These are phyloP conservation scores for Drosophila macrospina DNA, from an alignment of 2,888 invertebrate genomes.

Conservation along the genomic window DNA sequence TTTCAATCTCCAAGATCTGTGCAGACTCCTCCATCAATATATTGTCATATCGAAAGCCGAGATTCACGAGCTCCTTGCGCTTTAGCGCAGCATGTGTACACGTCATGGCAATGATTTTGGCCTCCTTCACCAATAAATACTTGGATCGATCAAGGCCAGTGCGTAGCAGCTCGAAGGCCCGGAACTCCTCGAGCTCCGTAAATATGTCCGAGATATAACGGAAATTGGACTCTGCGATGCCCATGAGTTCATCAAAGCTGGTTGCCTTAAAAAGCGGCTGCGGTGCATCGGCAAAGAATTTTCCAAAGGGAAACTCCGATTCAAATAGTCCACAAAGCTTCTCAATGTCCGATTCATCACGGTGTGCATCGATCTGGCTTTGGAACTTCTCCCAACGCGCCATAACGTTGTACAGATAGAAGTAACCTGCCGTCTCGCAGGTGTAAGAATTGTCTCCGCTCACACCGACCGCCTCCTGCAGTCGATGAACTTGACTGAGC, in stretches of 20 bases:
- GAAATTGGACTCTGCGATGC: slow-evolving; percentile 96
- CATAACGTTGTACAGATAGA: slow-evolving; percentile 95
- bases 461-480: slow-evolving; percentile 94
- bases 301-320: slow-evolving; percentile 96
- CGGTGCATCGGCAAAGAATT: slow-evolving; percentile 97
- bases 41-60: slow-evolving; percentile 98
- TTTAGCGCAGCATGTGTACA: slow-evolving; percentile 99
- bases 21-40: slow-evolving; percentile 99
- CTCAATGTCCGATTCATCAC: slow-evolving; percentile 36
- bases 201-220: slow-evolving; percentile 98
- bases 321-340: slow-evolving; percentile 86
- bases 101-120: slow-evolving; percentile 99
- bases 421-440: slow-evolving; percentile 99
- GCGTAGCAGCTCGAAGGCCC: slow-evolving; percentile 98
- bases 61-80: slow-evolving; percentile 96
- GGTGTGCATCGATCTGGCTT: slow-evolving; percentile 67
- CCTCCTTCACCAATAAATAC: slow-evolving; percentile 98
- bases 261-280: slow-evolving; percentile 95
- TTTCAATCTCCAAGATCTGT: slow-evolving; percentile 99
- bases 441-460: slow-evolving; percentile 97
- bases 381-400: slow-evolving; percentile 97
- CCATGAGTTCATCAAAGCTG: slow-evolving; percentile 92
- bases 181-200: slow-evolving; percentile 98
- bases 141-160: slow-evolving; percentile 98
- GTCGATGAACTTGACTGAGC: slow-evolving; percentile 93